Evolutionary conservation across 1,140 invertebrate species (phyloP), one percentile per base, ranked within the genome.

Genomic region (Trypoxylus dichotomus): DNA sequence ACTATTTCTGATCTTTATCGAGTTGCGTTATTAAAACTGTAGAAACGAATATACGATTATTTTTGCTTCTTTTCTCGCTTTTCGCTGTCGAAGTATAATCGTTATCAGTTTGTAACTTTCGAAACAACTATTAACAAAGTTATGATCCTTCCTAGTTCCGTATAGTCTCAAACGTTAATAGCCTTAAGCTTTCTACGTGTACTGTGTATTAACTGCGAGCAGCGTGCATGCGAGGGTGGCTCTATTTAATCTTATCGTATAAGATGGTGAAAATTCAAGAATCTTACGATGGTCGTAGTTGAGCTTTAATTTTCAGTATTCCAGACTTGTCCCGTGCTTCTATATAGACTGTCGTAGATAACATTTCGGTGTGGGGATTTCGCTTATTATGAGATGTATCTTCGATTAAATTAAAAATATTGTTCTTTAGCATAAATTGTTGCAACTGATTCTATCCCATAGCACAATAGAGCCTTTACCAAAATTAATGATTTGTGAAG

Each of bases 61-160:
- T 27, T 25, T 68, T 68, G 60, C 27, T 68, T 68, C 60, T 68
- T 68, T 68, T 68, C 27, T 68, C 21, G 24, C 24, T 25, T 24
- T 15, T 24, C 60, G 24, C 13, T 29, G 19, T 29, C 5, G 60
- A 68, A 68, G 27, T 68, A 68, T 68, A 27, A 68, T 68, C 60
- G 60, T 29, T 68, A 24, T 68, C 60, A 68, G 60, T 68, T 68
- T 68, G 60, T 68, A 68, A 68, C 60, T 68, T 68, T 68, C 27
- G 60, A 29, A 68, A 68, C 60, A 68, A 68, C 19, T 68, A 68
- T 68, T 68, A 68, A 68, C 60, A 68, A 68, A 68, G 60, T 68
- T 68, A 68, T 68, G 60, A 68, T 68, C 60, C 21, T 68, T 68
- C 24, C 27, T 68, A 68, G 60, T 68, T 10, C 27, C 60, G 60